Conservation (phyloP, 1,140 invertebrate genomes). For the Neomicropteryx cornuta region DNA sequence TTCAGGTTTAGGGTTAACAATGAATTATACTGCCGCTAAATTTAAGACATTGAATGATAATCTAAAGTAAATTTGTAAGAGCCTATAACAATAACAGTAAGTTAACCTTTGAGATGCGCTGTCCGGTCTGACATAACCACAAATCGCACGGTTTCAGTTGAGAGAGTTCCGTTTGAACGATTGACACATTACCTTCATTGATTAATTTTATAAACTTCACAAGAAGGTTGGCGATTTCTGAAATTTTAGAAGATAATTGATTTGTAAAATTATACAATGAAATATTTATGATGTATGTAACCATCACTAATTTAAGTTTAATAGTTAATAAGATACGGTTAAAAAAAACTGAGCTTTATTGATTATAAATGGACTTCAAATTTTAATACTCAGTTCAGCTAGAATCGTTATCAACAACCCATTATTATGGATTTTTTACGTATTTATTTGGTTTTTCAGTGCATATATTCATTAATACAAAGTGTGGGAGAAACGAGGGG, state of each 20-base stretch:
- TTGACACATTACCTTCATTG: constrained; percentile 25
- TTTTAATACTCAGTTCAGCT: no score
- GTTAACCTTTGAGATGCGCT: constrained; percentile 7
- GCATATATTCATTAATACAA: no score
- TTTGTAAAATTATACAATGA: constrained; percentile 8
- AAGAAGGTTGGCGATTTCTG: constrained; percentile 35
- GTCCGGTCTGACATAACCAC: constrained; percentile 30
- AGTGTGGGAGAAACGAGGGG: no score
- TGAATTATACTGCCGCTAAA: neutral
- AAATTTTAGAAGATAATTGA: constrained; percentile 16
- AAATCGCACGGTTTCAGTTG: constrained; percentile 26
- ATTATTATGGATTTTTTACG: no score
- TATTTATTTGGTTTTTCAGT: no score
- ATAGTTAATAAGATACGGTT: neutral
- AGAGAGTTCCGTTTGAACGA: constrained; percentile 25
- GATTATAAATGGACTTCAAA: no score
- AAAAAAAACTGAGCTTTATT: no score
- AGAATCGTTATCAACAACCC: no score
- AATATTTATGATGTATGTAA: constrained; percentile 1
- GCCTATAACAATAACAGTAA: constrained; percentile 15
- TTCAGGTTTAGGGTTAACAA: neutral
- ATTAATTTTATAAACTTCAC: constrained; percentile 30
- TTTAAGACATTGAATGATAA: constrained; percentile 12
- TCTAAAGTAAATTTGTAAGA: constrained; percentile 16
- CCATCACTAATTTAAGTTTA: neutral